Base-by-base conservation (phyloP, 1,140 invertebrate genomes). In the Drosophila cardini region DNA sequence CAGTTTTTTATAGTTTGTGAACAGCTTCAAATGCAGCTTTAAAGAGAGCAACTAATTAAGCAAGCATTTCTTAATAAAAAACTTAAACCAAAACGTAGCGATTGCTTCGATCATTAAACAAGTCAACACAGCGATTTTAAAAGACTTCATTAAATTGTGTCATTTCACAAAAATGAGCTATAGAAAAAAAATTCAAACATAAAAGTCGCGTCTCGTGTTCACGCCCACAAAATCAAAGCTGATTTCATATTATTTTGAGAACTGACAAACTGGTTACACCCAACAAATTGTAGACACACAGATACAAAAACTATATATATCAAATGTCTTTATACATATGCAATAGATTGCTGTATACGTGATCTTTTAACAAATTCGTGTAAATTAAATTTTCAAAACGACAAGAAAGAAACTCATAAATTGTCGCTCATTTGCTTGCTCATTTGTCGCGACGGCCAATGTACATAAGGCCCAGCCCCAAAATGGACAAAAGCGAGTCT, bases 401-500 rank as follows among this genome's bases (percentile, higher is more conserved):
- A 63, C 32, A 13, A 32, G 62, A 58, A 50, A 64, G 15, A 72
- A 71, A 62, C 69, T 67, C 70, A 76, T 76, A 76, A 76, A 77
- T 74, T 69, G 71, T 42, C 77, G 79, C 81, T 84, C 84, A 86
- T 85, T 85, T 85, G 82, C 68, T 82, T 86, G 82, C 75, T 63
- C 63, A 82, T 89, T 80, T 80, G 84, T 86, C 79, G 76, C 61
- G 75, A 53, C 40, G 81, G 76, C 79, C 79, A 76, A 76, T 72
- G 81, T 79, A 87, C 38, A 89, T 87, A 80, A 71, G 53, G 64
- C 69, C 64, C 69, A 60, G 46, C 83, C 83, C 83, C 83, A 89
- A 87, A 89, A 87, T 87, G 83, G 84, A 74, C 72, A 42, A 60
- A 77, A 72, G 68, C 79, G 68, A 76, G 79, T 89, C 83, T 87